phyloP scores from a whole-genome alignment of 30 jellyfish, hydroid and myxozoan genomes.

The Aurelia sp. region DNA sequence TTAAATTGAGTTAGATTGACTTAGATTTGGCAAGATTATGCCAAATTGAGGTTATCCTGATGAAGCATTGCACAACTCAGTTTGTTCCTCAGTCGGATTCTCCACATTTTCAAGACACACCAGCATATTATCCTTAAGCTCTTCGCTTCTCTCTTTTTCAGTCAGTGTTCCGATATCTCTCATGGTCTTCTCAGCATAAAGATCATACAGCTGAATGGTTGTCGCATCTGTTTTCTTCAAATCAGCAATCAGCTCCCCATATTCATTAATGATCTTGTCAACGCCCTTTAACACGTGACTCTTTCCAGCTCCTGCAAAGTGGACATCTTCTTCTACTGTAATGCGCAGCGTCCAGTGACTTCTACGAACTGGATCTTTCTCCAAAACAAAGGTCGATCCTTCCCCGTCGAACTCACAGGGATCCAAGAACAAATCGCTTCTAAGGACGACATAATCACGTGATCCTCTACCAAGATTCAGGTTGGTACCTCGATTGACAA shows the following conservation, averaged over 20 bases:
- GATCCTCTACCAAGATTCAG: not conserved
- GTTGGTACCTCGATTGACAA: not conserved
- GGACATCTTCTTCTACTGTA: not conserved
- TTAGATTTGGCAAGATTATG: too few relatives aligned
- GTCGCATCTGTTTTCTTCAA: slow-evolving; percentile 6
- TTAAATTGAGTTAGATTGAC: too few relatives aligned
- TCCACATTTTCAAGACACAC: not conserved
- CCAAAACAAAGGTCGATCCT: not conserved
- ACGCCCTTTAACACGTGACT: not conserved
- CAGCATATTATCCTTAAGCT: not conserved
- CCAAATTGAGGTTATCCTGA: too few relatives aligned
- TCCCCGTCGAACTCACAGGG: slow-evolving; percentile 38
- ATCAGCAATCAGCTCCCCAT: not conserved
- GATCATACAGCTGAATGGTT: not conserved
- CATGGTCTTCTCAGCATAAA: slow-evolving; percentile 3
- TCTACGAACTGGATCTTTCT: not conserved
- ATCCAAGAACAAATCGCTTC: slow-evolving; percentile 27
- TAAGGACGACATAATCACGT: not conserved
- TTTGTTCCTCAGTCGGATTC: slow-evolving; percentile 7
- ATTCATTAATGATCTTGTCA: slow-evolving; percentile 31
- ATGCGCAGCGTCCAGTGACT: slow-evolving; percentile 4
- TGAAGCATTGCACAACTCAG: not conserved
- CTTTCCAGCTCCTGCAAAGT: slow-evolving; percentile 8
- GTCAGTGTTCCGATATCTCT: not conserved
- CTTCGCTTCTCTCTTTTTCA: not conserved